Percentiles rank a stretch among this genome's conserved stretches.
Evolutionary conservation across 2,888 invertebrate genomes (phyloP).

Genomic region (Entomobrya proxima): DNA sequence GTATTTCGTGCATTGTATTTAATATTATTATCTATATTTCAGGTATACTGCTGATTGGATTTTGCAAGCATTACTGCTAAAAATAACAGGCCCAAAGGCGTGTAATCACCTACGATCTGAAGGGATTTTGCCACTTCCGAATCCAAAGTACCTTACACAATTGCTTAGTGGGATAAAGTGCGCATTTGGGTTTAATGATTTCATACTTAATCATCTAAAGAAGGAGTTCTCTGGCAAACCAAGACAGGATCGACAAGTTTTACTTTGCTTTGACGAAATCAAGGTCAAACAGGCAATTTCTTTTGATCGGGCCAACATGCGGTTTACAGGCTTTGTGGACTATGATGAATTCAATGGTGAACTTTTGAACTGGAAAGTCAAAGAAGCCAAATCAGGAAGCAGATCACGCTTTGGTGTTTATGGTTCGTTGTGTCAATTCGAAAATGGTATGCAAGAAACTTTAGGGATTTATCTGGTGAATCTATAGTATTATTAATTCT

Average conservation of each 20-base stretch:
- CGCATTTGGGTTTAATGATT: conserved; percentile 5
- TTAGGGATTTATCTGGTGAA: too few species aligned
- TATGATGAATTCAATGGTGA: too few species aligned
- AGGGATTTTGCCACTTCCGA: background rate
- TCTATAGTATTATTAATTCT: too few species aligned
- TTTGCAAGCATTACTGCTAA: background rate
- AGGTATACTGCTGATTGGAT: conserved; percentile 33
- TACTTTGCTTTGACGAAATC: conserved; percentile 33
- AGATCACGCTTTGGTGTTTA: too few species aligned
- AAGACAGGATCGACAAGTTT: background rate
- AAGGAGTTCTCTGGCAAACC: background rate
- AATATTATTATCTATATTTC: too few species aligned
- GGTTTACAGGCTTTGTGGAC: conserved; percentile 13
- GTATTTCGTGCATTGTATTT: too few species aligned
- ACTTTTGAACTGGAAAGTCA: too few species aligned
- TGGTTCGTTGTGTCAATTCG: too few species aligned
- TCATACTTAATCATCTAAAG: too few species aligned
- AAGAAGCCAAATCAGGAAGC: too few species aligned
- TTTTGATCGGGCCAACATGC: background rate
- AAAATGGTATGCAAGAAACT: too few species aligned
- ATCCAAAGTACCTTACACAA: background rate
- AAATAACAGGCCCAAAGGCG: conserved; percentile 30
- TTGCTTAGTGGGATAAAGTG: background rate
- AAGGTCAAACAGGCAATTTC: conserved; percentile 1
- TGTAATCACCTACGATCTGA: background rate